Conservation (phyloP, 1,140 invertebrate genomes). For the Mizuhopecten yessoensis region DNA sequence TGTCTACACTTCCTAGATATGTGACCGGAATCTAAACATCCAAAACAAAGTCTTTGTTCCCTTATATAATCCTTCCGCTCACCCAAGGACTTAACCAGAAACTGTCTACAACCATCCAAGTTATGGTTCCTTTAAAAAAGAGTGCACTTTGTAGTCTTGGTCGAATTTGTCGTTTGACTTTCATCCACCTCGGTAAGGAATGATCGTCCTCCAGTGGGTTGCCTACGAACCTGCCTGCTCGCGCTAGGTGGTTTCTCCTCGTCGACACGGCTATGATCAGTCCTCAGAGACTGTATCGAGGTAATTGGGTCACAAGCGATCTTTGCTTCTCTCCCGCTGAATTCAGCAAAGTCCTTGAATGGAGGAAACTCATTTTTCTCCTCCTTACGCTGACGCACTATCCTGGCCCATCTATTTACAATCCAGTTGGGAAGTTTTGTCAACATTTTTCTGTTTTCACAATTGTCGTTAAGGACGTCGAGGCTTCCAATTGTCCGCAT, state of each 20-base stretch:
- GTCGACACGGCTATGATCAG: constrained; percentile 39
- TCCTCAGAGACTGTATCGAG: constrained; percentile 55
- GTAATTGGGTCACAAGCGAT: constrained; percentile 67
- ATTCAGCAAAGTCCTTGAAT: constrained; percentile 61
- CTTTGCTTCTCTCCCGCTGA: constrained; percentile 62
- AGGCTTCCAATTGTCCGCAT: constrained; percentile 51
- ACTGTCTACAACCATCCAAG: constrained; percentile 42
- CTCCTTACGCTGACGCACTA: constrained; percentile 48
- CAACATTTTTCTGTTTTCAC: constrained; percentile 66
- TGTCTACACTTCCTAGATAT: background rate
- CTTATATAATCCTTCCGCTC: constrained; percentile 26
- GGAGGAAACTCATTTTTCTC: constrained; percentile 50
- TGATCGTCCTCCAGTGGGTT: background rate
- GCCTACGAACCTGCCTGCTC: too few relatives aligned
- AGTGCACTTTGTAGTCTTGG: background rate
- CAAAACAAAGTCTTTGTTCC: constrained; percentile 47
- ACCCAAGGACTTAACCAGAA: background rate
- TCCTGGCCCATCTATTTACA: constrained; percentile 56
- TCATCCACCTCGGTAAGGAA: constrained; percentile 31
- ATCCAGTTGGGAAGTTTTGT: constrained; percentile 68
- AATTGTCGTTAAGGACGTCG: constrained; percentile 62
- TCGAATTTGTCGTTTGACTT: too few relatives aligned
- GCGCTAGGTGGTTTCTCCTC: background rate
- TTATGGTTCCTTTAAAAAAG: background rate
- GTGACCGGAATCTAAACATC: constrained; percentile 41